phyloP scores from a whole-genome alignment of 37 sponge, comb jelly and placozoan genomes.

The Beroe forskalii region DNA sequence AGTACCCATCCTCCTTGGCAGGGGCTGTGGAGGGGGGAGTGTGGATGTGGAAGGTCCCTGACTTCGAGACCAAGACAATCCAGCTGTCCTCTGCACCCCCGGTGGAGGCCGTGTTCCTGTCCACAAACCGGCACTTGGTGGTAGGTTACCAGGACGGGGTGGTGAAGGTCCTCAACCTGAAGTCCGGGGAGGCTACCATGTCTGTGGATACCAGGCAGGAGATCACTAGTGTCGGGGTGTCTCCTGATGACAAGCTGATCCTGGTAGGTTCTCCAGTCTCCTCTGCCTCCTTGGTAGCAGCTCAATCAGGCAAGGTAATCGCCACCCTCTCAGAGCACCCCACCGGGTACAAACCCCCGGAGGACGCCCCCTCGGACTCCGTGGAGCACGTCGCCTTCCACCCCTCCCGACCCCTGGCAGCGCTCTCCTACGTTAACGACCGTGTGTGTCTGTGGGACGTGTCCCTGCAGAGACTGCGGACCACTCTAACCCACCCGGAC shows the following conservation, averaged over 20 bases:
- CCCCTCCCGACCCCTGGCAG: background rate
- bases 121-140: conserved; percentile 30
- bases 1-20: conserved; percentile 44
- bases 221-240: conserved; percentile 18
- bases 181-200: conserved; percentile 39
- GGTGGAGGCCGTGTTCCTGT: conserved; percentile 26
- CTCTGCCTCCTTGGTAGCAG: background rate
- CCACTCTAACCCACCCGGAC: conserved; percentile 41
- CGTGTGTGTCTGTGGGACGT: conserved; percentile 43
- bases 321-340: conserved; percentile 36
- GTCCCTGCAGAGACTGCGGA: conserved; percentile 14
- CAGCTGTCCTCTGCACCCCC: conserved; percentile 16
- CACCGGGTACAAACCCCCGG: background rate
- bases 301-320: conserved; percentile 1
- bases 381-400: conserved; percentile 62
- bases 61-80: conserved; percentile 44
- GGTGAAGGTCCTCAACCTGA: conserved; percentile 38
- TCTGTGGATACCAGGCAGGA: conserved; percentile 14
- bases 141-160: conserved; percentile 56
- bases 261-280: background rate
- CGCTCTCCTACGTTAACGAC: conserved; percentile 18
- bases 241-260: conserved; percentile 34
- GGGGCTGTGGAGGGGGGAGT: conserved; percentile 46
- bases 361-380: conserved; percentile 11
- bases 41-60: conserved; percentile 62